phyloP scores from a whole-genome alignment of 2,888 invertebrate species.

The Salpingus planirostris region DNA sequence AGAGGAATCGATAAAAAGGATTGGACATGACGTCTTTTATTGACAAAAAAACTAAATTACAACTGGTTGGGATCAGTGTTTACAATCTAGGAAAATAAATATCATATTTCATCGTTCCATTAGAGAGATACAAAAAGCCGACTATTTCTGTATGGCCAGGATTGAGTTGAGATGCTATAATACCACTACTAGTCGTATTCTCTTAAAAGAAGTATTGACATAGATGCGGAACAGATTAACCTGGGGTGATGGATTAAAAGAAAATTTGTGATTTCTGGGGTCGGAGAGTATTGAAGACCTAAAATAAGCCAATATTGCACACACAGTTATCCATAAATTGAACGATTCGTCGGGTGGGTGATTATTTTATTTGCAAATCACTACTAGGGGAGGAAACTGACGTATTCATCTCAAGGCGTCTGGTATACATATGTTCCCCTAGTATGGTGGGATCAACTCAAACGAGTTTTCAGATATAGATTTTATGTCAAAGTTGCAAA shows the following conservation, averaged over 20 bases:
- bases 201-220: conserved; percentile 12
- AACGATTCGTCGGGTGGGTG: no score
- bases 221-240: conserved; percentile 11
- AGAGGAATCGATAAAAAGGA: no score
- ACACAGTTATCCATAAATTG: no score
- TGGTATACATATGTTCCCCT: no score
- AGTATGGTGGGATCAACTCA: conserved; percentile 17
- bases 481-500: conserved; percentile 20
- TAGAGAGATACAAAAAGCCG: conserved; percentile 7
- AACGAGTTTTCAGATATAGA: conserved; percentile 19
- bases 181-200: no score
- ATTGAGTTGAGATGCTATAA: no score
- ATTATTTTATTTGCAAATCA: conserved; percentile 4
- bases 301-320: no score
- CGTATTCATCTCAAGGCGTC: conserved; percentile 8
- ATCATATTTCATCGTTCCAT: conserved; percentile 12
- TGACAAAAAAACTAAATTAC: no score
- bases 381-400: neutral
- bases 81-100: conserved; percentile 9
- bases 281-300: no score
- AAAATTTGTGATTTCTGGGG: conserved; percentile 6
- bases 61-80: conserved; percentile 2
- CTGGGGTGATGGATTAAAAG: conserved; percentile 7
- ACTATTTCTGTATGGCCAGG: no score
- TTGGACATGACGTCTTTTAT: no score